Evolutionary conservation across 2,888 invertebrate species (phyloP).

Genomic region (Leucozona laternaria): DNA sequence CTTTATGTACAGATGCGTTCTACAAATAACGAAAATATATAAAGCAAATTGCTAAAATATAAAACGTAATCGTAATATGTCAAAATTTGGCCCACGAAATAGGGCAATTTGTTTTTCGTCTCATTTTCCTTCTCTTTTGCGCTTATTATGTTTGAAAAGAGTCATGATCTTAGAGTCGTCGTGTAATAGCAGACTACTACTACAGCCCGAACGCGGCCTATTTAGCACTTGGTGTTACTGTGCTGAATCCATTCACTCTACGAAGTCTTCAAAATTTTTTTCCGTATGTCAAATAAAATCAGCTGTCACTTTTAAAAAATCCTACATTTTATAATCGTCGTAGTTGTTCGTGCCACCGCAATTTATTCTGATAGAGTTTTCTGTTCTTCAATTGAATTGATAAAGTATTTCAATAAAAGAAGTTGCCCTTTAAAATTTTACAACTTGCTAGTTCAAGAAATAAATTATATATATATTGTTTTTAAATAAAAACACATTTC

Average conservation of each 20-base stretch:
- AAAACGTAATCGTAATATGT: too few relatives aligned
- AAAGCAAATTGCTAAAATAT: too few relatives aligned
- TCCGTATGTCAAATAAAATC: background rate
- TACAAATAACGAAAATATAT: too few relatives aligned
- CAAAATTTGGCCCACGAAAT: too few relatives aligned
- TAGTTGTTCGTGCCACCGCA: conserved; percentile 28
- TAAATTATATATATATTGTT: conserved; percentile 8
- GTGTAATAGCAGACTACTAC: too few relatives aligned
- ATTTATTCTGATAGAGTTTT: conserved; percentile 4
- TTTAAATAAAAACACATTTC: background rate
- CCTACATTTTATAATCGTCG: conserved; percentile 24
- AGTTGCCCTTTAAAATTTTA: conserved; percentile 8
- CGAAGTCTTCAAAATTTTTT: conserved; percentile 1
- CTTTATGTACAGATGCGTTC: too few relatives aligned
- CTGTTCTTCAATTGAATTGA: conserved; percentile 16
- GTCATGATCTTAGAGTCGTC: too few relatives aligned
- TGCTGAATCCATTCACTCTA: conserved; percentile 15
- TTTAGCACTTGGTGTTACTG: too few relatives aligned
- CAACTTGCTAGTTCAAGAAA: conserved; percentile 19
- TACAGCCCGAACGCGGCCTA: too few relatives aligned
- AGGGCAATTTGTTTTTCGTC: too few relatives aligned
- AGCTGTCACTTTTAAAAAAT: conserved; percentile 23
- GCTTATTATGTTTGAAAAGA: too few relatives aligned
- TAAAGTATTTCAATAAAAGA: conserved; percentile 14
- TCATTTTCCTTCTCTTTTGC: too few relatives aligned